Base-by-base conservation (phyloP, 2,113 vertebrate genomes). In the Nerophis ophidion region DNA sequence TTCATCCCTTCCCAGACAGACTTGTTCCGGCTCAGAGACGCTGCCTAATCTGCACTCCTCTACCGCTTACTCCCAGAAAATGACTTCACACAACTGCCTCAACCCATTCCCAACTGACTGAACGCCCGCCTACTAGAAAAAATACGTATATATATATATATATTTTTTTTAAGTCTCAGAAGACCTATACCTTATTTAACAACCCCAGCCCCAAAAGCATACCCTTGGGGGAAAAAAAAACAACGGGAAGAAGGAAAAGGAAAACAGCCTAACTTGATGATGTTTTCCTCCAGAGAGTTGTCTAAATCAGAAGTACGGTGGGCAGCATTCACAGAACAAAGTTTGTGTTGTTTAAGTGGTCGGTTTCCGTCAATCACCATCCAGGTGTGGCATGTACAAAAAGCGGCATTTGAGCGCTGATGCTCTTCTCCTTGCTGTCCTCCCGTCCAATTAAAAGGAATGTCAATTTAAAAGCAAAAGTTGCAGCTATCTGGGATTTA, bases 21-120 rank as follows among this genome's bases (percentile, higher is more conserved):
- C 85, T 85, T 89, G 87, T 91, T 91, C 86, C 86, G 75, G 87
- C 87, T 90, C 88, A 90, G 81, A 90, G 84, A 76, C 85, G 83
- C 78, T 84, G 83, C 81, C 84, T 90, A 89, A 89, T 89, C 86
- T 87, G 82, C 84, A 85, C 80, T 82, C 84, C 86, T 87, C 85
- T 88, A 76, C 80, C 74, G 81, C 86, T 88, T 69, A 81, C 83
- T 88, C 87, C 87, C 80, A 71, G 84, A 89, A 89, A 89, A 89
- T 84, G 82, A 86, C 87, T 83, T 89, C 88, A 87, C 85, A 86
- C 87, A 87, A 85, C 84, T 86, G 86, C 88, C 82, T 87, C 84
- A 80, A 87, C 81, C 86, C 84, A 84, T 85, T 87, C 86, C 84
- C 78, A 50, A 82, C 80, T 86, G 84, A 87, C 84, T 84, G 76